A percentile compares a stretch with the other conserved stretches of the same genome.
These are phyloP conservation scores for Ptychoptera contaminata DNA, from an alignment of 2,888 invertebrate species.

Conservation along the genomic window DNA sequence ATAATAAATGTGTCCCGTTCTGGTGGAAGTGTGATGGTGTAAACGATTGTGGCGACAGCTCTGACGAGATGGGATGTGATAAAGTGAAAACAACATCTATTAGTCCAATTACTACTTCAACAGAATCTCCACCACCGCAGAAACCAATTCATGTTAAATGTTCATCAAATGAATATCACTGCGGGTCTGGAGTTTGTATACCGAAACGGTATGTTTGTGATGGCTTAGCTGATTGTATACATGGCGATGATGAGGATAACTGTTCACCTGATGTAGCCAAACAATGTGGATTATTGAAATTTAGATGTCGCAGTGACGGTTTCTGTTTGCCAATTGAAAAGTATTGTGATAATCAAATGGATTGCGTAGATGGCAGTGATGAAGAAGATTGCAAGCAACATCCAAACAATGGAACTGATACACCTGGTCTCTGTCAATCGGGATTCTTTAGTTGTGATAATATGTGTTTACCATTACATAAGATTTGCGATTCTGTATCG, in stretches of 20 bases:
- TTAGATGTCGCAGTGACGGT: constrained; percentile 43
- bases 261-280: constrained; percentile 25
- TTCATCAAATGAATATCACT: constrained; percentile 16
- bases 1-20: constrained; percentile 53
- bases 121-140: constrained; percentile 20
- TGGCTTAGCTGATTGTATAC: constrained; percentile 38
- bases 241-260: constrained; percentile 44
- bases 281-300: constrained; percentile 31
- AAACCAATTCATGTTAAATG: constrained; percentile 24
- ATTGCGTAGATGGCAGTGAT: constrained; percentile 40
- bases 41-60: constrained; percentile 58
- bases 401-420: constrained; percentile 6
- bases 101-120: constrained; percentile 13
- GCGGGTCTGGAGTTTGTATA: constrained; percentile 39
- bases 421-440: constrained; percentile 6
- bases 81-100: constrained; percentile 9
- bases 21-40: constrained; percentile 72
- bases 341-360: constrained; percentile 34
- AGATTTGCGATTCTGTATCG: constrained; percentile 47
- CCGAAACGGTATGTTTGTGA: constrained; percentile 36
- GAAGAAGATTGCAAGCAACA: constrained; percentile 31
- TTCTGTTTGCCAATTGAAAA: constrained; percentile 37
- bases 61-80: constrained; percentile 53
- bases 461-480: constrained; percentile 41
- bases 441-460: constrained; percentile 42